Evolutionary conservation across 2,113 vertebrate genomes (phyloP), one percentile per base, ranked within the genome.

Genomic region (Fulmarus glacialis): DNA sequence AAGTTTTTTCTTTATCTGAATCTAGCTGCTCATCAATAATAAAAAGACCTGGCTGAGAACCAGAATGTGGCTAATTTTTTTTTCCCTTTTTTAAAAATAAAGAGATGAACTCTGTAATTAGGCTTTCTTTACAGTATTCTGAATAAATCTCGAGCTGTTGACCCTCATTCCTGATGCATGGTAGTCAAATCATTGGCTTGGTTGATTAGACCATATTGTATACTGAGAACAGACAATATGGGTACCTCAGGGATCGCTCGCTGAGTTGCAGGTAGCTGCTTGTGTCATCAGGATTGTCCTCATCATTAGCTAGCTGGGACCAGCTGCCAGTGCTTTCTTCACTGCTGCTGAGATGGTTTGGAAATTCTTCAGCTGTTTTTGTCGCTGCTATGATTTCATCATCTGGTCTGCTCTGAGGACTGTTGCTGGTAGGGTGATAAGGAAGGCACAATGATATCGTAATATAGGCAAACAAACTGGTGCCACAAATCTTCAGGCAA

Each of bases 261-360:
- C 99, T 99, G 97, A 99, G 99, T 93, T 99, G 99, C 94, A 99
- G 98, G 98, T 99, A 99, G 98, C 99, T 99, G 96, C 99, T 99
- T 3, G 98, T 99, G 98, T 99, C 99, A 3, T 99, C 99, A 11
- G 98, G 99, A 73, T 98, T 99, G 96, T 99, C 99, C 58, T 99
- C 99, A 24, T 99, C 99, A 0, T 99, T 99, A 87, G 98, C 98
- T 53, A 99, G 98, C 96, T 99, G 99, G 83, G 99, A 99, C 99
- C 99, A 99, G 98, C 99, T 99, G 89, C 99, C 99, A 75, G 98
- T 99, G 97, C 99, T 99, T 90, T 99, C 99, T 87, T 99, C 99
- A 87, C 99, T 99, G 98, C 99, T 99, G 98, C 99, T 98, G 15
- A 98, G 99, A 90, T 98, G 98, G 95, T 96, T 98, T 91, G 98